A percentile compares a stretch with the other conserved stretches of the same genome.
phyloP scores from a whole-genome alignment of 2,888 invertebrate species.

The Cybosia mesomella region DNA sequence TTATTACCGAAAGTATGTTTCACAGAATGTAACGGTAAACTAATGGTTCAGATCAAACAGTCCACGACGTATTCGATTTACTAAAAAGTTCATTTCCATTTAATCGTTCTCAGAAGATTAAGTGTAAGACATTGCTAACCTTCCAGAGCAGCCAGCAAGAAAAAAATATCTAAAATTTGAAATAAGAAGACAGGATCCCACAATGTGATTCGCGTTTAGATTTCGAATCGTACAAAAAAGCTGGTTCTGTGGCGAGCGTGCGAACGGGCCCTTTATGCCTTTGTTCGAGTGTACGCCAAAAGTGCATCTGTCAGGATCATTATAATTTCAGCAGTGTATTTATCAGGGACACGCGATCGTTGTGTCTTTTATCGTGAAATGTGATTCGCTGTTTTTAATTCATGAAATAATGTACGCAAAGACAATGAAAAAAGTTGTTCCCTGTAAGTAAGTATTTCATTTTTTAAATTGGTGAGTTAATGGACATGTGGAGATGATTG shows the following conservation, averaged over 20 bases:
- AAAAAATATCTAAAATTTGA: conserved; percentile 47
- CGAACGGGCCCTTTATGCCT: conserved; percentile 68
- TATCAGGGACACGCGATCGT: conserved; percentile 44
- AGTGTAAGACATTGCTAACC: conserved; percentile 47
- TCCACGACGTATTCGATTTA: conserved; percentile 7
- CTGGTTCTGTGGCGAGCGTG: conserved; percentile 76
- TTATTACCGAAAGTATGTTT: conserved; percentile 2
- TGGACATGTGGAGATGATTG: no score
- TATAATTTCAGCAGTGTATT: conserved; percentile 67
- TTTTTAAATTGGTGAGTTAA: not conserved
- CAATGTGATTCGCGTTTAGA: conserved; percentile 78
- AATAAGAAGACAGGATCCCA: conserved; percentile 67
- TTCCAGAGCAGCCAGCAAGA: conserved; percentile 43
- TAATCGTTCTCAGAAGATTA: conserved; percentile 46
- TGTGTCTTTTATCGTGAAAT: conserved; percentile 24
- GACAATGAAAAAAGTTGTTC: not conserved
- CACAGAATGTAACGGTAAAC: conserved; percentile 11
- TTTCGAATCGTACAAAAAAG: conserved; percentile 74
- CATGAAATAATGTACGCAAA: not conserved
- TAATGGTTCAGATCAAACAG: conserved; percentile 16
- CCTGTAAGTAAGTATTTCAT: not conserved
- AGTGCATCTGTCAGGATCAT: conserved; percentile 77
- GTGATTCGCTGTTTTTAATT: conserved; percentile 24
- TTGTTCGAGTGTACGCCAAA: conserved; percentile 72
- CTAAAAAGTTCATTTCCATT: conserved; percentile 26